A percentile compares a stretch with the other conserved stretches of the same genome.
phyloP scores from a whole-genome alignment of 2,888 invertebrate species.

The Orthosia incerta region DNA sequence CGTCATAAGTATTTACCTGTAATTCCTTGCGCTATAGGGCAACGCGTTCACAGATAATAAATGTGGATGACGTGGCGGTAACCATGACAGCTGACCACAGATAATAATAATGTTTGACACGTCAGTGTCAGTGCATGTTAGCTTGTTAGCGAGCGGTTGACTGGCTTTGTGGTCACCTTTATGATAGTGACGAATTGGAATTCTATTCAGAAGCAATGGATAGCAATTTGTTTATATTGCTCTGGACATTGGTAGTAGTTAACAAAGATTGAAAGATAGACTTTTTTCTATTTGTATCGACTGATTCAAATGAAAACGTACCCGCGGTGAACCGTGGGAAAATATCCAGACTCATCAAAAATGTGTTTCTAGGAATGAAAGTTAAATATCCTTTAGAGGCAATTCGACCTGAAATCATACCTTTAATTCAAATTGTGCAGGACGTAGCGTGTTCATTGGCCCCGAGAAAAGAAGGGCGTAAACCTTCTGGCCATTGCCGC shows the following conservation, averaged over 20 bases:
- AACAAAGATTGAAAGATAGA: neutral
- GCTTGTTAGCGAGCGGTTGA: neutral
- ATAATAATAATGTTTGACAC: conserved; percentile 19
- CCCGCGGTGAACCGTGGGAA: neutral
- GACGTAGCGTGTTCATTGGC: too few relatives aligned
- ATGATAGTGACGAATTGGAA: neutral
- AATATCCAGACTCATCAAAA: neutral
- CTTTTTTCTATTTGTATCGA: too few relatives aligned
- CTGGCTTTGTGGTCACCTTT: neutral
- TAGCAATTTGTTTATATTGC: neutral
- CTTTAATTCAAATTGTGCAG: neutral
- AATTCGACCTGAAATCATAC: neutral
- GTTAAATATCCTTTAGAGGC: too few relatives aligned
- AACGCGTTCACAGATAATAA: neutral
- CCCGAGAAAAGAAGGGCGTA: too few relatives aligned
- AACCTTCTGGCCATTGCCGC: too few relatives aligned
- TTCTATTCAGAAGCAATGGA: conserved; percentile 8
- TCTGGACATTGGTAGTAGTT: neutral
- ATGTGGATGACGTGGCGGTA: conserved; percentile 2
- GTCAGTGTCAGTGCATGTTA: neutral
- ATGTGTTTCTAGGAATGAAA: neutral
- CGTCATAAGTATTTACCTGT: neutral
- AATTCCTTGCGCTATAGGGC: neutral
- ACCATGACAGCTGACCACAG: conserved; percentile 14
- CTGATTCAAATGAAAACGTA: neutral